Percentiles rank a stretch among this genome's conserved stretches.
These are phyloP conservation scores for Tribolium freemani DNA, from an alignment of 2,888 invertebrate genomes.

Conservation along the genomic window DNA sequence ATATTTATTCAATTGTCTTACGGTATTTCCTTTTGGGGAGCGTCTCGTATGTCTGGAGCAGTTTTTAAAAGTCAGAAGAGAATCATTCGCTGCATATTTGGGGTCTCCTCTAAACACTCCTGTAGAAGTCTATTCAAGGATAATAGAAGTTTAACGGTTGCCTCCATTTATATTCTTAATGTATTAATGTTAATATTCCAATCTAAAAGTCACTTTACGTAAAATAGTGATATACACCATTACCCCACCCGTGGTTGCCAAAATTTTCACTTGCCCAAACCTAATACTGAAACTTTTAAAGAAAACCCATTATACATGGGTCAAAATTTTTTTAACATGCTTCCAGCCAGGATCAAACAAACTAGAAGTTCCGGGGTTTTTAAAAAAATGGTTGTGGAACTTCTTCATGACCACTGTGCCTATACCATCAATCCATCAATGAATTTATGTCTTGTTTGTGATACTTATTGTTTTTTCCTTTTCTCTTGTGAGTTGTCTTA, in stretches of 20 bases:
- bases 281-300: background rate
- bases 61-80: no score
- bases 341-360: background rate
- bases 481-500: background rate
- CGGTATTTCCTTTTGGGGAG: no score
- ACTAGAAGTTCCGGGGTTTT: background rate
- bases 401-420: background rate
- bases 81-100: background rate
- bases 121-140: background rate
- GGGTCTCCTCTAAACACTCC: background rate
- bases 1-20: no score
- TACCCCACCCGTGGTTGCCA: background rate
- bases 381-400: background rate
- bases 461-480: background rate
- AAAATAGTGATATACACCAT: background rate
- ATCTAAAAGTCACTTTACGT: background rate
- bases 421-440: background rate
- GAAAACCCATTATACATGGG: background rate
- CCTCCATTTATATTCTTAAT: background rate
- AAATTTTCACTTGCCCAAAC: background rate
- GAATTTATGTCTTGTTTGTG: background rate
- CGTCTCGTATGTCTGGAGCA: no score
- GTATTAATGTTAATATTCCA: background rate
- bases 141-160: background rate
- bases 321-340: background rate